Base-by-base conservation (phyloP, 2,113 vertebrate genomes). In the Lycaon pictus region DNA sequence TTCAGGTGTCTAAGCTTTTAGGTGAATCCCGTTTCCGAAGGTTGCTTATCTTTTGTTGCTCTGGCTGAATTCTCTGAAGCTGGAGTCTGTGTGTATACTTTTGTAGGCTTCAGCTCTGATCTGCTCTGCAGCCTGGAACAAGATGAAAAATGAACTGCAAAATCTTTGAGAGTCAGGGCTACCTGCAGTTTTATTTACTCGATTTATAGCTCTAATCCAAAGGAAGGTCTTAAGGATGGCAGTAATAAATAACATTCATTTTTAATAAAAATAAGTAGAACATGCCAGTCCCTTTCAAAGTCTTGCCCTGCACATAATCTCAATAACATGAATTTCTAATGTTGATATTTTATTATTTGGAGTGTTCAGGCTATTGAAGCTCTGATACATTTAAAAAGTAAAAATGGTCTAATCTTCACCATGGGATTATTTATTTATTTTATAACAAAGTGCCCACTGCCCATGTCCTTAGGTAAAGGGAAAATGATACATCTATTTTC, bases 101-200 rank as follows among this genome's bases (percentile, higher is more conserved):
- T 63, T 62, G 53, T 55, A 76, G 90, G 71, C 43, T 94, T 97
- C 53, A 37, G 1, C 15, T 90, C 25, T 35, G 43, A 87, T 98
- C 90, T 96, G 71, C 17, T 93, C 76, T 83, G 23, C n/a, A 93
- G n/a, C n/a, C 48, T 32, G 9, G 65, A 92, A 90, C 43, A 85
- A 95, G 69, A 69, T 82, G 76, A 95, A 96, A 98, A 97, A 53
- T 82, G 16, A 94, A 92, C 48, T 85, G 15, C 37, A 96, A 89
- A 82, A 77, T 95, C 67, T 90, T 69, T 74, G 37, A 77, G 53
- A 95, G 89, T 85, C 35, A 90, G 88, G 6, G n/a, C 29, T 96
- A 88, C 77, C n/a, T 96, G 71, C 63, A 92, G 58, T 94, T 97
- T 79, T 97, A 93, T 91, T 96, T 96, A 96, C 77, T 94, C 53